These are phyloP conservation scores for Polydrusus cervinus DNA, from an alignment of 2,888 invertebrate species.

Conservation along the genomic window DNA sequence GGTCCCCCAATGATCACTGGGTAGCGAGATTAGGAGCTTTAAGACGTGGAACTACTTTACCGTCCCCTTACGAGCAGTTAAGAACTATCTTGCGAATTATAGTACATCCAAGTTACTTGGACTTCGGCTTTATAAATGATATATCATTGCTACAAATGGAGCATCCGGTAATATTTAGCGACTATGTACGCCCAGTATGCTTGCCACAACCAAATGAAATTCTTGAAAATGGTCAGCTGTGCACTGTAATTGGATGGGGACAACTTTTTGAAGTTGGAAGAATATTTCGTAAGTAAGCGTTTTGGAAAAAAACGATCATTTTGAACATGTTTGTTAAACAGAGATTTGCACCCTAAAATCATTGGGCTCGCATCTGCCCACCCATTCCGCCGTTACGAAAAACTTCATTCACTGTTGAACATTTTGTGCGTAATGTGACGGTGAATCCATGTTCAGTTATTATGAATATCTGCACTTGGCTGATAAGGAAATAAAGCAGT, in stretches of 20 bases:
- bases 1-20: slow-evolving; percentile 85
- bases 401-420: too few relatives aligned
- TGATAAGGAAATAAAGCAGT: too few relatives aligned
- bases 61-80: slow-evolving; percentile 84
- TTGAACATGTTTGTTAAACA: too few relatives aligned
- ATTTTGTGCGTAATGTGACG: too few relatives aligned
- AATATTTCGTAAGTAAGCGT: slow-evolving; percentile 88
- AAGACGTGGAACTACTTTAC: slow-evolving; percentile 81
- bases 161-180: slow-evolving; percentile 76
- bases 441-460: too few relatives aligned
- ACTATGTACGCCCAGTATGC: slow-evolving; percentile 79
- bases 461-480: too few relatives aligned
- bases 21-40: slow-evolving; percentile 86
- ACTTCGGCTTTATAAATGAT: slow-evolving; percentile 86
- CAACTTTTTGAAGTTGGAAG: slow-evolving; percentile 85
- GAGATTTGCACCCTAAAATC: too few relatives aligned
- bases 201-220: slow-evolving; percentile 77
- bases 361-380: too few relatives aligned
- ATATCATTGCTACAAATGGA: slow-evolving; percentile 81
- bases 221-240: slow-evolving; percentile 79
- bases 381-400: too few relatives aligned
- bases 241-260: slow-evolving; percentile 89
- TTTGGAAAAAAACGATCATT: too few relatives aligned
- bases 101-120: slow-evolving; percentile 83
- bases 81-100: slow-evolving; percentile 78